These are phyloP conservation scores for Pitta sordida DNA, from an alignment of 2,113 vertebrate species.

Conservation along the genomic window DNA sequence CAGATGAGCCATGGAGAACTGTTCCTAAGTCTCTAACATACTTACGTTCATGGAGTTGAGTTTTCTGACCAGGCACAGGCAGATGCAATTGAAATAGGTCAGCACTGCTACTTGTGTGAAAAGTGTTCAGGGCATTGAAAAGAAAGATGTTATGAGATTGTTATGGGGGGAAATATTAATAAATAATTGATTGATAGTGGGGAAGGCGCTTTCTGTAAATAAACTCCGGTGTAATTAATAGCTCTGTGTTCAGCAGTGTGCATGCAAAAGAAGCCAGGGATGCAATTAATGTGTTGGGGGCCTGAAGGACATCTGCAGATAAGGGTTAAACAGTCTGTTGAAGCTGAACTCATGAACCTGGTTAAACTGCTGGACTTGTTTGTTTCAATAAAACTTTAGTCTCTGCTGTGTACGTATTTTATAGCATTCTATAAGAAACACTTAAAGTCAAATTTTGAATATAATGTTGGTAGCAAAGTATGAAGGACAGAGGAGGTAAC, in stretches of 20 bases:
- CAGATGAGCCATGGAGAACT: background rate
- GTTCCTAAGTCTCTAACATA: background rate
- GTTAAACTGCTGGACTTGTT: constrained; percentile 76
- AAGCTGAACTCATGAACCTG: constrained; percentile 74
- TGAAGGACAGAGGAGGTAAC: constrained; percentile 67
- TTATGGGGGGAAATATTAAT: constrained; percentile 82
- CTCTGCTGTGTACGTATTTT: constrained; percentile 16
- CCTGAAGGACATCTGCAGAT: constrained; percentile 84
- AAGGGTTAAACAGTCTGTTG: constrained; percentile 82
- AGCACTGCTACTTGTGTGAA: constrained; percentile 13
- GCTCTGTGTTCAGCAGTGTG: constrained; percentile 83
- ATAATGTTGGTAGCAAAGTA: constrained; percentile 62
- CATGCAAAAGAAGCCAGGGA: constrained; percentile 81
- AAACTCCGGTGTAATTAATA: constrained; percentile 91
- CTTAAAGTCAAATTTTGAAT: constrained; percentile 52
- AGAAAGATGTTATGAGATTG: constrained; percentile 76
- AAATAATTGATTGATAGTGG: constrained; percentile 89
- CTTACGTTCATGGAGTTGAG: background rate
- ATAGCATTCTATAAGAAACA: constrained; percentile 55
- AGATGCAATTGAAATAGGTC: constrained; percentile 6
- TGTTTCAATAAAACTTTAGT: constrained; percentile 72
- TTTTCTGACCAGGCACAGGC: background rate
- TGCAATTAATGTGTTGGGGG: constrained; percentile 78
- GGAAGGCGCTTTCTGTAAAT: constrained; percentile 79
- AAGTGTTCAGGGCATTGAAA: constrained; percentile 55